A percentile compares a stretch with the other conserved stretches of the same genome.
phyloP scores from a whole-genome alignment of 2,113 vertebrate species.

The Otolemur garnettii region DNA sequence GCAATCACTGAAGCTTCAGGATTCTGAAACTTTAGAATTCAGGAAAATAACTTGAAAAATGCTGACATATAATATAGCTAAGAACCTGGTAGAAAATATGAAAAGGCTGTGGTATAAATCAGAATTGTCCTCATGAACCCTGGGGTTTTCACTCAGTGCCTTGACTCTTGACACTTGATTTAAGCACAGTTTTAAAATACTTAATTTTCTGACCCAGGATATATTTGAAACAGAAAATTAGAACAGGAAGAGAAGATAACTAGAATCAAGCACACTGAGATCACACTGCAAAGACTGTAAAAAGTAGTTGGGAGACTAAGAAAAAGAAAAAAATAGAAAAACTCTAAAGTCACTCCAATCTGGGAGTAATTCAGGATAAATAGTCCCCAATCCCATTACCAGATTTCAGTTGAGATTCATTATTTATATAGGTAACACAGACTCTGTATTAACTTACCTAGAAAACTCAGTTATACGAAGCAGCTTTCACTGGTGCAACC shows the following conservation, averaged over 20 bases:
- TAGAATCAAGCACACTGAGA: not conserved
- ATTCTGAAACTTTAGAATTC: conserved; percentile 41
- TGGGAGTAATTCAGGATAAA: not conserved
- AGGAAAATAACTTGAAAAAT: not conserved
- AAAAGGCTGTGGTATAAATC: not conserved
- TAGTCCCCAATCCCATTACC: not conserved
- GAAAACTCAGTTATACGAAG: not conserved
- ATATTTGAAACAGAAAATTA: not conserved
- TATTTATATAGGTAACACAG: not conserved
- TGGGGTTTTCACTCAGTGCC: not conserved
- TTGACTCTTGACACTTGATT: not conserved
- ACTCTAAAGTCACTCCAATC: not conserved
- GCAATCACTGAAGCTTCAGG: not conserved
- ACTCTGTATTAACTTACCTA: not conserved
- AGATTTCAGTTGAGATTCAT: not conserved
- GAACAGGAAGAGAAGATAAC: not conserved
- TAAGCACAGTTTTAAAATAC: not conserved
- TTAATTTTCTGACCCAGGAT: not conserved
- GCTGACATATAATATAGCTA: not conserved
- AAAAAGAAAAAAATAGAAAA: not conserved
- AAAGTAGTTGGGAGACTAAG: not conserved
- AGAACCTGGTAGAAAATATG: not conserved
- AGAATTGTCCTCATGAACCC: not conserved
- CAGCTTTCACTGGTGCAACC: not conserved
- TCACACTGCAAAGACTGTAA: not conserved